These are phyloP conservation scores for Nemapogon koenigi DNA, from an alignment of 2,888 invertebrate genomes.

Conservation along the genomic window DNA sequence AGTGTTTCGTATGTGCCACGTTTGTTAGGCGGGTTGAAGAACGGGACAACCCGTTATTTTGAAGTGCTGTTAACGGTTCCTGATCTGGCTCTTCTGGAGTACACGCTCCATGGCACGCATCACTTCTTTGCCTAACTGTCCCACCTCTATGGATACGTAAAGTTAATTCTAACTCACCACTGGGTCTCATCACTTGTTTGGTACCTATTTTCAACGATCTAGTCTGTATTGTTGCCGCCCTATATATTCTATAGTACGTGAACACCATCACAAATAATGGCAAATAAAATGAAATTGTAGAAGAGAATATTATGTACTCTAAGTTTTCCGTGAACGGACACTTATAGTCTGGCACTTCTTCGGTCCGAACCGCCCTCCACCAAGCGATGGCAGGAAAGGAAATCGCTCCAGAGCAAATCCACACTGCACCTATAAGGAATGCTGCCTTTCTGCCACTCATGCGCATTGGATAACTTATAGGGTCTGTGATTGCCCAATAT, in stretches of 20 bases:
- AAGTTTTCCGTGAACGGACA: constrained; percentile 97
- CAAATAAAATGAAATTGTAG: constrained; percentile 96
- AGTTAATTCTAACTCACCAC: constrained; percentile 87
- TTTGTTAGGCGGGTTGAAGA: constrained; percentile 72
- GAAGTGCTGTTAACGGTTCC: constrained; percentile 77
- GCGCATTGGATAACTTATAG: constrained; percentile 94
- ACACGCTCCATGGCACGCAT: constrained; percentile 61
- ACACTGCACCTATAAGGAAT: constrained; percentile 89
- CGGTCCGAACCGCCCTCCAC: constrained; percentile 89
- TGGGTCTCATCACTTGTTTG: constrained; percentile 85
- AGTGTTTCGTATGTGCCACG: constrained; percentile 66
- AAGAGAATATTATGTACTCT: constrained; percentile 96
- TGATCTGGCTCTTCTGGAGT: constrained; percentile 73
- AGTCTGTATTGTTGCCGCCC: constrained; percentile 92
- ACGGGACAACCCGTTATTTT: constrained; percentile 79
- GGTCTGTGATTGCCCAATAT: constrained; percentile 99
- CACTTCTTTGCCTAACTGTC: constrained; percentile 68
- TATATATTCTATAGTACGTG: constrained; percentile 95
- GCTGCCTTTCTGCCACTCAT: constrained; percentile 91
- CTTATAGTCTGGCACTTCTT: constrained; percentile 81
- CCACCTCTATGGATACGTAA: constrained; percentile 94
- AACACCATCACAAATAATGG: constrained; percentile 98
- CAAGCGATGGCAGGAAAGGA: constrained; percentile 98
- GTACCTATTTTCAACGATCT: constrained; percentile 89
- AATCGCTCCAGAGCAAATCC: constrained; percentile 96